Evolutionary conservation across 2,113 vertebrate genomes (phyloP).

Genomic region (Hassar affinis): DNA sequence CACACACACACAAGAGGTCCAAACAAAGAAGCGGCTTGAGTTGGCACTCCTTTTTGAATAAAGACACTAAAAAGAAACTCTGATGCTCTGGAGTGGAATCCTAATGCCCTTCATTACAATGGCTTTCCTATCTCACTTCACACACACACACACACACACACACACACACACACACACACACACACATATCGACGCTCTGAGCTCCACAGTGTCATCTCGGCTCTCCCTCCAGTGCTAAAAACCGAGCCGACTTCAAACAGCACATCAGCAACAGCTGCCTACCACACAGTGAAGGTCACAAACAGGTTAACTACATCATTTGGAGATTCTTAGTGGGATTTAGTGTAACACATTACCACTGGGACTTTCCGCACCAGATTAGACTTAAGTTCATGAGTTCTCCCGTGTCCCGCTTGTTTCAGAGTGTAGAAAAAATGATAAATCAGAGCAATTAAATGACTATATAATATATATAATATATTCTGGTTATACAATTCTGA

Average conservation of each 20-base stretch:
- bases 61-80: constrained; percentile 11
- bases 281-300: not conserved
- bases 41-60: constrained; percentile 19
- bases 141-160: constrained; percentile 18
- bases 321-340: not conserved
- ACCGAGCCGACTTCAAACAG: not conserved
- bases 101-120: constrained; percentile 42
- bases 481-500: not conserved
- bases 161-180: not conserved
- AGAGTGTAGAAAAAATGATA: not conserved
- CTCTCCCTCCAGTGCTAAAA: not conserved
- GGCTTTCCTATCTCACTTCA: too few species aligned
- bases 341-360: not conserved
- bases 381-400: not conserved
- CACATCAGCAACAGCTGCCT: constrained; percentile 3
- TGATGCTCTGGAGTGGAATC: constrained; percentile 34
- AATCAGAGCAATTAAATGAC: too few species aligned
- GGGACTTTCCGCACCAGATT: not conserved
- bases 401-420: not conserved
- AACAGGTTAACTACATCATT: not conserved
- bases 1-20: not conserved
- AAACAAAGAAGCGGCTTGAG: constrained; percentile 25
- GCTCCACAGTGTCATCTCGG: constrained; percentile 19
- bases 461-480: too few species aligned
- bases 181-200: too few species aligned